Percentiles rank a stretch among this genome's conserved stretches.
Conservation (phyloP, 1,140 invertebrate species). For the Brachionus rubens region DNA sequence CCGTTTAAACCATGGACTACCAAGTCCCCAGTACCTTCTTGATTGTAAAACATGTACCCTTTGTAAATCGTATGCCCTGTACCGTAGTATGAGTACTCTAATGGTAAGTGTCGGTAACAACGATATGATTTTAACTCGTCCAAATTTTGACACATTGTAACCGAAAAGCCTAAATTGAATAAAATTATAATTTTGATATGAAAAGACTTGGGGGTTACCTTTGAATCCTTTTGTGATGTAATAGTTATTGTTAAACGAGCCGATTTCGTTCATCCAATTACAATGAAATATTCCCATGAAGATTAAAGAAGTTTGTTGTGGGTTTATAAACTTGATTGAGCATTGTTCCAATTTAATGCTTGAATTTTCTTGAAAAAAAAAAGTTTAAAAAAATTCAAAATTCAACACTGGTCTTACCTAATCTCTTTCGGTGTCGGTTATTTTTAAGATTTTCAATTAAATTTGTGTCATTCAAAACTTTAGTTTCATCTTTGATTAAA, state of each 20-base stretch:
- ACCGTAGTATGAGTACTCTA: conserved; percentile 6
- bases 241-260: not conserved
- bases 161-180: too few species aligned
- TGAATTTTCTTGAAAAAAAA: not conserved
- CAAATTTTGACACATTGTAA: conserved; percentile 35
- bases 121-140: conserved; percentile 18
- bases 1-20: not conserved
- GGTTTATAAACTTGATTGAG: not conserved
- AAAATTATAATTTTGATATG: too few species aligned
- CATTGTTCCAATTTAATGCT: not conserved
- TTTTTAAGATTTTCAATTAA: not conserved
- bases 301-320: not conserved
- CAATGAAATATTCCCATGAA: conserved; percentile 26
- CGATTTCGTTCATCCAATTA: conserved; percentile 3
- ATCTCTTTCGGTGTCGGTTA: not conserved
- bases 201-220: not conserved
- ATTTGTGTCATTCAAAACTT: too few species aligned
- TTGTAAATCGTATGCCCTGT: conserved; percentile 20
- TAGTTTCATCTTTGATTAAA: too few species aligned
- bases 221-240: conserved; percentile 26
- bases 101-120: not conserved
- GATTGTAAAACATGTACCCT: conserved; percentile 33
- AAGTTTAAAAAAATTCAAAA: too few species aligned
- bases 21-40: not conserved
- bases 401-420: too few species aligned